Percentiles rank a stretch among this genome's conserved stretches.
Evolutionary conservation across 2,797 vertebrate genomes (phyloP).

Genomic region (Hoplostethus atlanticus): DNA sequence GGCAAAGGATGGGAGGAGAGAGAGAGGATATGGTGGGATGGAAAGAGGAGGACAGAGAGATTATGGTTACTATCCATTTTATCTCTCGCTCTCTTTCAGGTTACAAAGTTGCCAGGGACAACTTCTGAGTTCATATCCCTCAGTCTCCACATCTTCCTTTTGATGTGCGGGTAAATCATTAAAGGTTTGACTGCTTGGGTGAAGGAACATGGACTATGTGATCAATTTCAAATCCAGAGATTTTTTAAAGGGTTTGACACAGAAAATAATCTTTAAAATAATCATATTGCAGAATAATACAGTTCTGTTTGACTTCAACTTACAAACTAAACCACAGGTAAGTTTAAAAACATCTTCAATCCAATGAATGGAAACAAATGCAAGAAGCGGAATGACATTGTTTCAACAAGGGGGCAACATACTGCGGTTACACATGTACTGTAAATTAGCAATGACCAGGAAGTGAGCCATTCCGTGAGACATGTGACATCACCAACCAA

Average conservation of each 20-base stretch:
- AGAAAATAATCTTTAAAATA: too few relatives aligned
- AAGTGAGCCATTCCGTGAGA: background rate
- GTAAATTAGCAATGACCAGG: background rate
- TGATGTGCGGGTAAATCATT: background rate
- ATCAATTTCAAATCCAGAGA: background rate
- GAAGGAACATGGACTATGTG: background rate
- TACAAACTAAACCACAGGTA: too few relatives aligned
- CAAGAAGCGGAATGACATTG: too few relatives aligned
- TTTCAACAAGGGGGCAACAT: background rate
- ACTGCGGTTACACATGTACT: background rate
- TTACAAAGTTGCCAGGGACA: background rate
- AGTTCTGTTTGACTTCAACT: too few relatives aligned
- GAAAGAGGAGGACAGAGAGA: background rate
- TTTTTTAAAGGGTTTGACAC: too few relatives aligned
- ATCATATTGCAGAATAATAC: too few relatives aligned
- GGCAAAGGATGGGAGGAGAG: background rate
- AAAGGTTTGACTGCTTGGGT: background rate
- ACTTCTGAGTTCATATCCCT: background rate
- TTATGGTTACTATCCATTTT: background rate
- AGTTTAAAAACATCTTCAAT: too few relatives aligned
- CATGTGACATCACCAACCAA: constrained; percentile 2
- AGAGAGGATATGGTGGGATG: background rate
- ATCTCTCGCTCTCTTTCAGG: background rate
- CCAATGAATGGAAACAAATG: too few relatives aligned
- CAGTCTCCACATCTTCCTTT: background rate